These are phyloP conservation scores for Oreonectes daqikongensis DNA, from an alignment of 2,797 vertebrate genomes.

Conservation along the genomic window DNA sequence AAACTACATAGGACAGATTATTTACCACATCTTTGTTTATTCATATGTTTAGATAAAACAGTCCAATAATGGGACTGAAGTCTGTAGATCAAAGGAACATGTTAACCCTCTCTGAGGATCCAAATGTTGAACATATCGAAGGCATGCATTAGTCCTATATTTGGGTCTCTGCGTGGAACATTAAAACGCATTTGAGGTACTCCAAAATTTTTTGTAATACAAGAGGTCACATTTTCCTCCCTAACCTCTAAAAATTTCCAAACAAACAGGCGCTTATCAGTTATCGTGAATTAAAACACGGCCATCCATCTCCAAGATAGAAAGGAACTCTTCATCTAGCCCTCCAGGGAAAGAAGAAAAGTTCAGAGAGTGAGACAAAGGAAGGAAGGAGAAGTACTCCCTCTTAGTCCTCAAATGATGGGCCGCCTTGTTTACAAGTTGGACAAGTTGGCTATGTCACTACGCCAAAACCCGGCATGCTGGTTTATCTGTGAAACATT, in stretches of 20 bases:
- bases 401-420: slow-evolving; percentile 52
- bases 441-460: slow-evolving; percentile 52
- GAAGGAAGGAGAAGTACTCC: slow-evolving; percentile 28
- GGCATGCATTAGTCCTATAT: neutral
- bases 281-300: slow-evolving; percentile 52
- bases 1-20: neutral
- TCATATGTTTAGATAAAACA: neutral
- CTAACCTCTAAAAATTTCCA: slow-evolving; percentile 42
- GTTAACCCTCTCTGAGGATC: neutral
- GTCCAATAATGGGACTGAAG: neutral
- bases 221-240: slow-evolving; percentile 43
- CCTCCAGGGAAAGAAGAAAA: slow-evolving; percentile 57
- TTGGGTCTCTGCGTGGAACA: neutral
- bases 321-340: slow-evolving; percentile 53
- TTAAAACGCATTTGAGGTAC: slow-evolving; percentile 25
- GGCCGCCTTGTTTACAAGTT: slow-evolving; percentile 61
- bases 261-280: slow-evolving; percentile 56
- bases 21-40: neutral
- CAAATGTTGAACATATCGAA: neutral
- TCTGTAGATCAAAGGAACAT: neutral
- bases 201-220: neutral
- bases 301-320: slow-evolving; percentile 57
- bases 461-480: slow-evolving; percentile 54
- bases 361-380: slow-evolving; percentile 53
- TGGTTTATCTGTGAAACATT: slow-evolving; percentile 62